phyloP scores from a whole-genome alignment of 1,140 invertebrate genomes.

The Lasioglossum baleicum region DNA sequence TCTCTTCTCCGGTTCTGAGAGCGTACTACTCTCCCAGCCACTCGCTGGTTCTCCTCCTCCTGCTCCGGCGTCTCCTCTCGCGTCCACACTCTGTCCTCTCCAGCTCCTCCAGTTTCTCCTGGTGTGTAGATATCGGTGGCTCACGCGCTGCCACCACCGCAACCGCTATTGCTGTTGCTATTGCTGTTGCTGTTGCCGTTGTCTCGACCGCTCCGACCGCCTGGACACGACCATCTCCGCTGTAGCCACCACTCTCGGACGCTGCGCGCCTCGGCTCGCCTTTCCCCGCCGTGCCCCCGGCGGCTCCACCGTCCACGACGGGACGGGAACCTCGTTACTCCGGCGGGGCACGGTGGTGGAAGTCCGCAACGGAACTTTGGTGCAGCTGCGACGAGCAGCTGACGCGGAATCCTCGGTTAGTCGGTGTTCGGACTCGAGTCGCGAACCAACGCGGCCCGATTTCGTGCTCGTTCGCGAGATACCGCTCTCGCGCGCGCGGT shows the following conservation, averaged over 20 bases:
- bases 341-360: slow-evolving; percentile 47
- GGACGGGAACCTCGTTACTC: slow-evolving; percentile 46
- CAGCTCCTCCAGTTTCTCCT: slow-evolving; percentile 13
- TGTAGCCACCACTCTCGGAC: slow-evolving; percentile 37
- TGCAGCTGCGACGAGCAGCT: slow-evolving; percentile 68
- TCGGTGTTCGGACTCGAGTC: slow-evolving; percentile 26
- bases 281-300: slow-evolving; percentile 22
- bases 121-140: neutral
- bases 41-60: slow-evolving; percentile 23
- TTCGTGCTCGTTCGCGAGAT: slow-evolving; percentile 3
- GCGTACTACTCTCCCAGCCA: slow-evolving; percentile 19
- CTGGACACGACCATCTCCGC: slow-evolving; percentile 2
- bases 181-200: too few relatives aligned
- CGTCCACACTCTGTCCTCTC: slow-evolving; percentile 32
- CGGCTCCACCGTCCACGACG: slow-evolving; percentile 1
- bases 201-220: neutral
- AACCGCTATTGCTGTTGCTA: neutral
- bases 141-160: neutral
- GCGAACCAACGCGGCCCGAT: slow-evolving; percentile 22
- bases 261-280: neutral
- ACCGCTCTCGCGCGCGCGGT: too few relatives aligned
- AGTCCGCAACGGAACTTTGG: slow-evolving; percentile 64
- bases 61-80: slow-evolving; percentile 16
- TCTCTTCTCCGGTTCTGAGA: slow-evolving; percentile 36
- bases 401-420: slow-evolving; percentile 64